Percentiles rank a stretch among this genome's conserved stretches.
phyloP scores from a whole-genome alignment of 2,113 vertebrate species.

The Hippocampus guttulatus region DNA sequence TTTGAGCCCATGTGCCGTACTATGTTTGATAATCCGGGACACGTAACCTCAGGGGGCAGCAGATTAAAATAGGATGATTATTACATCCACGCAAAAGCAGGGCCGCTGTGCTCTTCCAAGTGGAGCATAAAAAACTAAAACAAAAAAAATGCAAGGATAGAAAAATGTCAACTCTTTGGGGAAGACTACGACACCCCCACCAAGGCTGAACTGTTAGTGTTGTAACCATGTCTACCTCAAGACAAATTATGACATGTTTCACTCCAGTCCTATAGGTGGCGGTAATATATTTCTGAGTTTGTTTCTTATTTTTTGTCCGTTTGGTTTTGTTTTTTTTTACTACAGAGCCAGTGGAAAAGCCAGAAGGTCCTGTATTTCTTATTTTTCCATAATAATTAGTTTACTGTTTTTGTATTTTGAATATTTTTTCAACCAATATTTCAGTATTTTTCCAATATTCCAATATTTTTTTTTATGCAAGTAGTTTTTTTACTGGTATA shows the following conservation, averaged over 20 bases:
- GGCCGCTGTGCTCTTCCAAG: slow-evolving; percentile 13
- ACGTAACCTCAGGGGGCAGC: slow-evolving; percentile 47
- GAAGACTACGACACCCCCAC: background rate
- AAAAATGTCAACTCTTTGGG: background rate
- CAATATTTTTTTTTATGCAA: background rate
- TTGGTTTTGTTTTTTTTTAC: too few species aligned
- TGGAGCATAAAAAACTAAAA: background rate
- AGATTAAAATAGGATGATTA: slow-evolving; percentile 70
- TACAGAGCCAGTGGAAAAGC: too few species aligned
- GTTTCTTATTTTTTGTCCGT: background rate
- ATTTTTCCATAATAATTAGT: too few species aligned
- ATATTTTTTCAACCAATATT: too few species aligned
- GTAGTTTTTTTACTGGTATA: background rate
- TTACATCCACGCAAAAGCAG: slow-evolving; percentile 40
- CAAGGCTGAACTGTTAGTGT: background rate
- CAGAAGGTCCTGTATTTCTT: too few species aligned
- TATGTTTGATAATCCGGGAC: slow-evolving; percentile 66
- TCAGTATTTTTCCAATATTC: background rate
- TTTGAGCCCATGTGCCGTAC: slow-evolving; percentile 10
- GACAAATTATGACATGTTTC: background rate
- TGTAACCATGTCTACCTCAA: too few species aligned
- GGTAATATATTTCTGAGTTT: too few species aligned
- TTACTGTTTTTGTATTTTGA: too few species aligned
- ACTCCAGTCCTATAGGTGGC: background rate
- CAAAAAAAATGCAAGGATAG: background rate